Base-by-base conservation (phyloP, 2,797 vertebrate species). In the Melopsittacus undulatus region DNA sequence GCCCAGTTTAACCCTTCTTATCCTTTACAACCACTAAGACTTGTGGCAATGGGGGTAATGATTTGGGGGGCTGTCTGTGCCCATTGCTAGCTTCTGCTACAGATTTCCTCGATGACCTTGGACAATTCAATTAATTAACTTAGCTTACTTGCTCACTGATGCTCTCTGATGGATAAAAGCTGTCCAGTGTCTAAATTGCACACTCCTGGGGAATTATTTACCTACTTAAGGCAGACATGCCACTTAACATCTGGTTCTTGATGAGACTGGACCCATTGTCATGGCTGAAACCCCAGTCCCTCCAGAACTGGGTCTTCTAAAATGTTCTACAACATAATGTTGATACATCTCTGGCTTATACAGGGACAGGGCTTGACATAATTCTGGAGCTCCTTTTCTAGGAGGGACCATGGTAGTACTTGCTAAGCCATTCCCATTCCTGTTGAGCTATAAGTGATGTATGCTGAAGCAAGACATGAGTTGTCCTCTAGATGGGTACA, bases 61-160 rank as follows among this genome's bases (percentile, higher is more conserved):
- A 46, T 91, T 36, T 62, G 10, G 0, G 4, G 17, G 5, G 32
- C 4, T 4, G 4, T 40, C 43, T 45, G 42, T 23, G 46, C 36
- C 69, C 13, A 0, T 2, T 76, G 27, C 13, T 83, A 67, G 12
- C 62, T 63, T 76, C 49, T 36, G 30, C 62, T 76, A 32, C 30
- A 22, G 43, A 62, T 79, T 87, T 89, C 29, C 63, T 78, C 6
- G 0, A 40, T 51, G 70, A 95, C 69, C 80, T 84, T 86, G 69
- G 77, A 54, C 30, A 76, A 68, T 85, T 85, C 45, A 78, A 52
- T 83, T 78, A 81, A 85, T 92, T 91, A 89, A 86, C 72, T 81
- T 23, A 52, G 21, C 27, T 80, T 62, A 32, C 78, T 66, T 83
- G n/a, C 48, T 94, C 57, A 21, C 46, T 52, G 38, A 30, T 0